phyloP scores from a whole-genome alignment of 2,797 vertebrate species.

The Myotis planiceps region DNA sequence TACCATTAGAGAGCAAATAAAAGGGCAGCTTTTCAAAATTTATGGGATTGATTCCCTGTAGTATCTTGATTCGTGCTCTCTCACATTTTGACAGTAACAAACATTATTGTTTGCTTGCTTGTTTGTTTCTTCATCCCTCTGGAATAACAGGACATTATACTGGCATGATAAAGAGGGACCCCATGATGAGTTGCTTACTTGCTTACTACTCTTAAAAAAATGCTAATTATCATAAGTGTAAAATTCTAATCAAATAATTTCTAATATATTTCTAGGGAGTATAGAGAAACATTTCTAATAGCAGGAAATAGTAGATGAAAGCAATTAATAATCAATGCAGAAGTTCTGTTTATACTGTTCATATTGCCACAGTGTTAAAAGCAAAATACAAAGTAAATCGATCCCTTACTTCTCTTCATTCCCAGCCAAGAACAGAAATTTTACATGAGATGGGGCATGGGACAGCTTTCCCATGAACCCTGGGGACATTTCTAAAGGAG shows the following conservation, averaged over 20 bases:
- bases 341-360: not conserved
- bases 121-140: not conserved
- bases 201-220: not conserved
- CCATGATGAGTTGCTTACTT: not conserved
- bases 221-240: not conserved
- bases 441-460: not conserved
- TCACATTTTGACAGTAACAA: not conserved
- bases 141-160: not conserved
- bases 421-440: not conserved
- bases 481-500: not conserved
- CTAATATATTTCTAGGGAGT: not conserved
- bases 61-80: not conserved
- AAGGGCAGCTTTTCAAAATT: not conserved
- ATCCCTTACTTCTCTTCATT: not conserved
- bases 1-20: conserved; percentile 17
- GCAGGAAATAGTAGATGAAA: conserved; percentile 8
- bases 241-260: conserved; percentile 5
- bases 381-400: not conserved
- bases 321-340: not conserved
- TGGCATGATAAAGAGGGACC: not conserved
- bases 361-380: not conserved
- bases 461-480: not conserved
- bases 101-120: not conserved
- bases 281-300: not conserved
- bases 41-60: not conserved